Conservation (phyloP, 2,888 invertebrate genomes). For the Malachius bipustulatus region DNA sequence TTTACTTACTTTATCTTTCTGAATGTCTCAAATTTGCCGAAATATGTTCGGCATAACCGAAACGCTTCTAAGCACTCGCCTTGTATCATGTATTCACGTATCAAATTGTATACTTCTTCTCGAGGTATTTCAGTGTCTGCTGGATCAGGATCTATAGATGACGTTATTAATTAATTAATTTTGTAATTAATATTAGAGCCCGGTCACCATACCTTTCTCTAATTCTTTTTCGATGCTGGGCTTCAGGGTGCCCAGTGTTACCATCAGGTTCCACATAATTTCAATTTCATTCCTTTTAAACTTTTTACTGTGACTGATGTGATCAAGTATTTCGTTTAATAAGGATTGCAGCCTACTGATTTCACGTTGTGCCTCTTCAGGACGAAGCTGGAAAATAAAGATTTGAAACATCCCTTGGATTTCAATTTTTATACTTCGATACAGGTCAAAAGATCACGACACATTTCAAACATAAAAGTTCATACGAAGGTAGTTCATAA, state of each 20-base stretch:
- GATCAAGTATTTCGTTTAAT: slow-evolving; percentile 32
- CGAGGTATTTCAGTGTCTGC: slow-evolving; percentile 11
- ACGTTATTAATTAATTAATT: too few relatives aligned
- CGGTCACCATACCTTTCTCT: slow-evolving; percentile 25
- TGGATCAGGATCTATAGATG: not conserved
- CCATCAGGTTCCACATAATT: slow-evolving; percentile 41
- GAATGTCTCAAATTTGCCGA: slow-evolving; percentile 9
- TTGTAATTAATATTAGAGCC: too few relatives aligned
- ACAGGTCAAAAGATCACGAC: too few relatives aligned
- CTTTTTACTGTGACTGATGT: slow-evolving; percentile 49
- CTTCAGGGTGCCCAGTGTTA: slow-evolving; percentile 41
- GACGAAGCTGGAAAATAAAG: slow-evolving; percentile 33
- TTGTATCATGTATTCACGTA: slow-evolving; percentile 33
- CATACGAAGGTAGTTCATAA: too few relatives aligned
- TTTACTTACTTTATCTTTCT: not conserved
- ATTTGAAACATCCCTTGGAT: too few relatives aligned
- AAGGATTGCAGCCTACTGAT: slow-evolving; percentile 42
- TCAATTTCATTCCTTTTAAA: slow-evolving; percentile 34
- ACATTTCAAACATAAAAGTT: too few relatives aligned
- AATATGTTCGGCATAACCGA: slow-evolving; percentile 17
- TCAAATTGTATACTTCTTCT: slow-evolving; percentile 15
- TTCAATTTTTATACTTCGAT: too few relatives aligned
- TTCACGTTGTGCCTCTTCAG: slow-evolving; percentile 43
- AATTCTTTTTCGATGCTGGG: slow-evolving; percentile 41
- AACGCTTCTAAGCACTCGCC: slow-evolving; percentile 44